Percentiles rank a stretch among this genome's conserved stretches.
Conservation (phyloP, 2,888 invertebrate genomes). For the Drosophila neonasuta region DNA sequence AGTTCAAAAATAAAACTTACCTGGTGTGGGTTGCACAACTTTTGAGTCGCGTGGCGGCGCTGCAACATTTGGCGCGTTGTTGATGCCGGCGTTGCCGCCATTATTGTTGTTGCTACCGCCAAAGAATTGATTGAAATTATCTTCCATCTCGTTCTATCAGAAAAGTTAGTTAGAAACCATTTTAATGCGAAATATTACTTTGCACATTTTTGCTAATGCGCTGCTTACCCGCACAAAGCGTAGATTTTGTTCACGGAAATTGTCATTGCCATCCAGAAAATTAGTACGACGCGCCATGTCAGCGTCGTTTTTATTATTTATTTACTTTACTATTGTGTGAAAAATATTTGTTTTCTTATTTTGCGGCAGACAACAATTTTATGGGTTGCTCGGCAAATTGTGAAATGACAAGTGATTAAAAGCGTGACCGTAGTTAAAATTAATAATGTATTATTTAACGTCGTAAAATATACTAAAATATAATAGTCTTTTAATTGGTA, state of each 20-base stretch:
- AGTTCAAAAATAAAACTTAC: conserved; percentile 81
- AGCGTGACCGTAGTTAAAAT: neutral
- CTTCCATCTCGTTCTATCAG: conserved; percentile 82
- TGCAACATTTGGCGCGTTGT: conserved; percentile 18
- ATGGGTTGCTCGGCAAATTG: conserved; percentile 13
- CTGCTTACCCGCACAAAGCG: conserved; percentile 81
- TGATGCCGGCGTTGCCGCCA: conserved; percentile 10
- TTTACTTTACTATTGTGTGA: neutral
- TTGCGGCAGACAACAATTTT: conserved; percentile 3
- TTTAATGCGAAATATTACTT: neutral
- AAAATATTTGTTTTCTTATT: neutral
- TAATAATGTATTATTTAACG: neutral
- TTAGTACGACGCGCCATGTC: conserved; percentile 76
- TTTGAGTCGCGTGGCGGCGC: conserved; percentile 83
- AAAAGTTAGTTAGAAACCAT: neutral
- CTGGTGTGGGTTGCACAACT: conserved; percentile 87
- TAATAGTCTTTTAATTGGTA: neutral
- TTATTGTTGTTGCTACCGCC: conserved; percentile 36
- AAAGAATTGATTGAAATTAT: conserved; percentile 85
- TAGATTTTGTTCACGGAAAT: conserved; percentile 85
- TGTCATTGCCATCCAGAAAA: conserved; percentile 85
- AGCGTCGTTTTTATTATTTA: neutral
- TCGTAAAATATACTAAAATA: neutral
- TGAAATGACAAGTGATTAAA: conserved; percentile 12
- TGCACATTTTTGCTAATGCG: neutral